Base-by-base conservation (phyloP, 2,888 invertebrate species). In the Drosophila prolongata region DNA sequence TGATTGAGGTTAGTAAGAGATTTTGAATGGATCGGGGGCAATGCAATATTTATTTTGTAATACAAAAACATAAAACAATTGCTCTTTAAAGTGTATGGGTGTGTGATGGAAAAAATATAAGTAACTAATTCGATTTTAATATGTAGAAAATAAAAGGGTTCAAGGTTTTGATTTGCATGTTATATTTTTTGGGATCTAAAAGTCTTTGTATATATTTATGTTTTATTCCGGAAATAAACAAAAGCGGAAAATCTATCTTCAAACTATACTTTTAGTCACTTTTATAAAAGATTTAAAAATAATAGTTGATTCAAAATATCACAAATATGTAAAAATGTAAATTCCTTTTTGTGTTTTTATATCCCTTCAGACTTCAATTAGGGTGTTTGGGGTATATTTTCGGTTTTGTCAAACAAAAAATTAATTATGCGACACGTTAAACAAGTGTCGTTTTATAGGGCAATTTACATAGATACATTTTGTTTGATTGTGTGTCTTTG, bases 401-500 rank as follows among this genome's bases (percentile, higher is more conserved):
- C 57, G 19, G 55, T 52, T 68, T 42, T 66, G 70, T 49, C 43
- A 59, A 60, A 61, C 35, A 69, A 76, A 65, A 67, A 77, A 77
- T 71, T 76, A 78, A 76, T 72, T 74, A 77, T 80, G 61, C 76
- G 59, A 77, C 71, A 78, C 78, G 78, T 77, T 62, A 44, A 57
- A 64, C 75, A 80, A 59, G 68, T 77, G 69, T 79, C 57, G 58
- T 78, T 75, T 60, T 60, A 53, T 42, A 57, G 19, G 42, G 38
- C 43, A 34, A 49, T 55, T 55, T 43, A 43, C 60, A 64, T 37
- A 37, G 60, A 60, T 49, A 40, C 35, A 35, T 27, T 14, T 34
- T 68, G 37, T 47, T 46, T 60, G 49, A 64, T 34, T 70, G 57
- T 70, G 53, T 64, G 52, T 4, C 49, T 43, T 8, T 64, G 43